These are phyloP conservation scores for Eristalinus sepulchralis DNA, from an alignment of 2,888 invertebrate species.

Conservation along the genomic window DNA sequence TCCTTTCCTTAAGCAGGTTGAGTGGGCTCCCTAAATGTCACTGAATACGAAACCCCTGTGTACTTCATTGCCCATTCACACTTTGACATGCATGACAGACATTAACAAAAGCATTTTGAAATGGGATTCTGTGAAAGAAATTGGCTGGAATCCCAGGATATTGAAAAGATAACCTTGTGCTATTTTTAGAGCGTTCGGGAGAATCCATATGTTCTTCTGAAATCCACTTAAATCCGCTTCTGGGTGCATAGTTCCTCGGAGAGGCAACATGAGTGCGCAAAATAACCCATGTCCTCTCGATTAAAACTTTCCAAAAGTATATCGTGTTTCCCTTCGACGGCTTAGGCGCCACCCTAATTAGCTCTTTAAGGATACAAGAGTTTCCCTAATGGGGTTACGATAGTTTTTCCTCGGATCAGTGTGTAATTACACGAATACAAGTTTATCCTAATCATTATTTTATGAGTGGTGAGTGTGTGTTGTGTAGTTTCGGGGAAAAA, in stretches of 20 bases:
- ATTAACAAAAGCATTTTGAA: no score
- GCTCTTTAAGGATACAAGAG: neutral
- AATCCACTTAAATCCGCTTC: neutral
- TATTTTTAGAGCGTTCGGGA: neutral
- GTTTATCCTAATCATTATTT: neutral
- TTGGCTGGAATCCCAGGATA: neutral
- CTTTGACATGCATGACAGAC: no score
- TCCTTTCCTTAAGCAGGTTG: no score
- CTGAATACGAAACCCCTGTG: no score
- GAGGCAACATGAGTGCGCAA: neutral
- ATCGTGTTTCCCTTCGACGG: neutral
- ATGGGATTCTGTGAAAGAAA: no score
- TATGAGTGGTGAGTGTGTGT: neutral
- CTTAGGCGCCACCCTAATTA: neutral
- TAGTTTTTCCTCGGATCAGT: neutral
- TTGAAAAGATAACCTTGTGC: neutral
- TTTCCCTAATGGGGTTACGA: neutral
- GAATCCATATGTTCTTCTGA: neutral
- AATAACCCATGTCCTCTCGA: neutral
- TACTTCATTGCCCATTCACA: no score
- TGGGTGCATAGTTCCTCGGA: neutral
- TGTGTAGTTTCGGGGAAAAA: no score
- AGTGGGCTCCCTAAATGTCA: no score
- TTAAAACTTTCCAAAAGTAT: neutral
- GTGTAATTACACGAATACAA: conserved; percentile 30